Evolutionary conservation across 2,797 vertebrate genomes (phyloP), one percentile per base, ranked within the genome.

Genomic region (Lithobates sylvaticus): DNA sequence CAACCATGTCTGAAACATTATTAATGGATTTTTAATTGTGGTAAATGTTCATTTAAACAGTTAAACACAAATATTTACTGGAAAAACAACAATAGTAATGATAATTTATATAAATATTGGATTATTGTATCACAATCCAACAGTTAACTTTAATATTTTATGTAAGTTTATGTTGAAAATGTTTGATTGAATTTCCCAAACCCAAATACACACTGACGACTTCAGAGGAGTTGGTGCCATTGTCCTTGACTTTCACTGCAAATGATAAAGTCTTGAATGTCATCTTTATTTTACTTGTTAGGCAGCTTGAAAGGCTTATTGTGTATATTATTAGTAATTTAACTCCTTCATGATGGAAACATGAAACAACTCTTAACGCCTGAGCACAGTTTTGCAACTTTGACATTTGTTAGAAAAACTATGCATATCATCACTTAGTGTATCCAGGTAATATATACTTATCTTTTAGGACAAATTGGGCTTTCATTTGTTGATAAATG

Each of bases 141-240:
- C 16, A 39, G 80, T 74, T 74, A 73, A 83, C 58, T 65, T 29
- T 10, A 74, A 18, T 77, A 79, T 39, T 54, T 47, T 64, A n/a
- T 81, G 15, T 78, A 64, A 73, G 39, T 65, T 83, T 82, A 78
- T 58, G 50, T 73, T 77, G 68, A 67, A 47, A 39, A 86, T 32
- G 18, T 77, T n/a, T 71, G 10, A 26, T 36, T 75, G 15, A 5
- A 29, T 81, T 27, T 77, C 61, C 83, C 18, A 86, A 88, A 88
- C 75, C 64, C 80, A 84, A 86, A 74, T 0, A 83, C n/a, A 3
- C 21, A 39, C 72, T 47, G 67, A 87, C 47, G 23, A 75, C 75
- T 87, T 81, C 74, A n/a, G 4, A 34, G 3, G 65, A 77, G 81
- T 80, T 87, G 65, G 74, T 84, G 88, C 54, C 10, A 44, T 47